A percentile compares a stretch with the other conserved stretches of the same genome.
Evolutionary conservation across 2,113 vertebrate species (phyloP).

Genomic region (Microcebus murinus): DNA sequence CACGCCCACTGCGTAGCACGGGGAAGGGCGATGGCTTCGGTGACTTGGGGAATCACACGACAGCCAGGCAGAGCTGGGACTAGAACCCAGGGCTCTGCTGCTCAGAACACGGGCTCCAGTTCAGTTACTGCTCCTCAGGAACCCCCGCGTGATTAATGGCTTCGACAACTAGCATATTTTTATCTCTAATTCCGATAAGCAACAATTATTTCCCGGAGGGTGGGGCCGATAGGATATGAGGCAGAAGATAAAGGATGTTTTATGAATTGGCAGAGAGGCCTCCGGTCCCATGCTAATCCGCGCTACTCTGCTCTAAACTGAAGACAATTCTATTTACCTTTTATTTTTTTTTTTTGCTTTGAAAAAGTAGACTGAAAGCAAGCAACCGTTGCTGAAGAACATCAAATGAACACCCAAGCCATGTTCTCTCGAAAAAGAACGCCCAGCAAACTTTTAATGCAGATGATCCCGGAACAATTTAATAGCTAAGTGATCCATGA

Average conservation of each 20-base stretch:
- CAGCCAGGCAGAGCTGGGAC: not conserved
- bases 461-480: constrained; percentile 80
- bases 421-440: constrained; percentile 60
- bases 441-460: constrained; percentile 78
- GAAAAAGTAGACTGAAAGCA: constrained; percentile 54
- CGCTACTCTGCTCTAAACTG: constrained; percentile 23
- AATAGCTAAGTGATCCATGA: constrained; percentile 83
- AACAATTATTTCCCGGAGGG: constrained; percentile 54
- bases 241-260: constrained; percentile 28
- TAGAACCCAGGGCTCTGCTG: not conserved
- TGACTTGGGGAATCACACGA: fast-evolving
- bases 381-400: constrained; percentile 40
- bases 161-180: constrained; percentile 49
- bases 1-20: not conserved
- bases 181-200: constrained; percentile 54
- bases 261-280: constrained; percentile 36
- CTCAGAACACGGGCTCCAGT: not conserved
- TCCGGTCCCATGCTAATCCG: not conserved
- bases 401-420: constrained; percentile 62
- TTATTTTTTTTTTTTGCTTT: constrained; percentile 4
- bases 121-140: not conserved
- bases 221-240: not conserved
- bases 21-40: fast-evolving
- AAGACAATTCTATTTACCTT: constrained; percentile 51
- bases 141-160: not conserved